Evolutionary conservation across 2,113 vertebrate species (phyloP).

Genomic region (Austrofundulus limnaeus): DNA sequence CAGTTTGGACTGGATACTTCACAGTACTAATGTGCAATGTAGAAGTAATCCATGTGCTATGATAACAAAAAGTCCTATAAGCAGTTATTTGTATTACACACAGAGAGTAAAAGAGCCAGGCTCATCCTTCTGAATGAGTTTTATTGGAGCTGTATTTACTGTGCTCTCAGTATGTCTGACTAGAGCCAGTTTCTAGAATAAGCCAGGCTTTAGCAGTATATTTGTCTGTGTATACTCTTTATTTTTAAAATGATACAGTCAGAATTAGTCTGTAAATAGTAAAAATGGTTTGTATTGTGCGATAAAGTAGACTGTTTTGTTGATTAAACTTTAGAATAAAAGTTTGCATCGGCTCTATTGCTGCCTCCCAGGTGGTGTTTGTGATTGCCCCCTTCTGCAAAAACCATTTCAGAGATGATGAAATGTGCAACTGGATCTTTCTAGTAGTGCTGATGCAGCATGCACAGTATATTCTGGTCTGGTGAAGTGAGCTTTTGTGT

Average conservation of each 20-base stretch:
- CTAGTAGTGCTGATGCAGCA: not conserved
- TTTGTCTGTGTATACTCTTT: not conserved
- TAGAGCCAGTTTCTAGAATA: not conserved
- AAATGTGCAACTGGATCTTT: not conserved
- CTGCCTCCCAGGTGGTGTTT: not conserved
- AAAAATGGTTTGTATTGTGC: not conserved
- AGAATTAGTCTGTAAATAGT: not conserved
- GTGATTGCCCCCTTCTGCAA: not conserved
- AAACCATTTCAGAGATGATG: not conserved
- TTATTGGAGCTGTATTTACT: not conserved
- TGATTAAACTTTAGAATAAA: not conserved
- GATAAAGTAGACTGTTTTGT: not conserved
- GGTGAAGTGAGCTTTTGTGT: not conserved
- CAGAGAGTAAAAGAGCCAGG: not conserved
- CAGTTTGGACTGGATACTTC: conserved; percentile 3
- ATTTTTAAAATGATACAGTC: not conserved
- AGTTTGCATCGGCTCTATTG: not conserved
- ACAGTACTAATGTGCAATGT: conserved; percentile 10
- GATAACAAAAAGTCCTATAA: not conserved
- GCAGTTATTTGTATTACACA: not conserved
- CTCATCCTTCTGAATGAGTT: not conserved
- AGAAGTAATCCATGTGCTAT: not conserved
- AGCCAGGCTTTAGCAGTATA: not conserved
- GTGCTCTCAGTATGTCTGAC: not conserved
- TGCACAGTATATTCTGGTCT: not conserved